Conservation (phyloP, 2,113 vertebrate species). For the Furnarius figulus region DNA sequence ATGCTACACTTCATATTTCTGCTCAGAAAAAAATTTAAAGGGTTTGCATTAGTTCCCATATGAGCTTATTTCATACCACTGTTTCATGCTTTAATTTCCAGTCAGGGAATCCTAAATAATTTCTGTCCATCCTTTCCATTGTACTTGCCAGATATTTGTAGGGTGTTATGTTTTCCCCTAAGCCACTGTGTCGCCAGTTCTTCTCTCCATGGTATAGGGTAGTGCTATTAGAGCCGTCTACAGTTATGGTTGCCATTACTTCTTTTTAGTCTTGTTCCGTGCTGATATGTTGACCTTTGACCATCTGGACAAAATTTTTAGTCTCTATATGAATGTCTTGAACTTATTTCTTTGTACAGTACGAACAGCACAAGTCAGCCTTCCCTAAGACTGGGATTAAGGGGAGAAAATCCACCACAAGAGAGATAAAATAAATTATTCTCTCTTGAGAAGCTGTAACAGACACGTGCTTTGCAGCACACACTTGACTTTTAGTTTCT, state of each 20-base stretch:
- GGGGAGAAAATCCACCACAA: background rate
- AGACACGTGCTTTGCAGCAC: background rate
- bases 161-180: constrained; percentile 48
- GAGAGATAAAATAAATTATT: background rate
- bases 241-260: background rate
- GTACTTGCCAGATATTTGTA: constrained; percentile 55
- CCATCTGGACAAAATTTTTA: background rate
- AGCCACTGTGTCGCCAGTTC: constrained; percentile 10
- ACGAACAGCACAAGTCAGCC: background rate
- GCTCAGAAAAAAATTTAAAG: constrained; percentile 13
- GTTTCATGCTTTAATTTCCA: constrained; percentile 43
- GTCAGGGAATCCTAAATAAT: constrained; percentile 36
- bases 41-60: constrained; percentile 2
- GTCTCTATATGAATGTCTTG: background rate
- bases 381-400: background rate
- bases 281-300: background rate
- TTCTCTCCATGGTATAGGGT: background rate
- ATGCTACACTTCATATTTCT: constrained; percentile 50
- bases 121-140: constrained; percentile 33
- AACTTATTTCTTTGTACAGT: background rate
- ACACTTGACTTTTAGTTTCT: background rate
- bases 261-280: background rate
- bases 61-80: constrained; percentile 32
- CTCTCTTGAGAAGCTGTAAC: background rate
- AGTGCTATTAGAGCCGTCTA: constrained; percentile 22